Evolutionary conservation across 53 echinoderm and acorn worm genomes (phyloP), one percentile per base, ranked within the genome.

Genomic region (Apostichopus leukothele): DNA sequence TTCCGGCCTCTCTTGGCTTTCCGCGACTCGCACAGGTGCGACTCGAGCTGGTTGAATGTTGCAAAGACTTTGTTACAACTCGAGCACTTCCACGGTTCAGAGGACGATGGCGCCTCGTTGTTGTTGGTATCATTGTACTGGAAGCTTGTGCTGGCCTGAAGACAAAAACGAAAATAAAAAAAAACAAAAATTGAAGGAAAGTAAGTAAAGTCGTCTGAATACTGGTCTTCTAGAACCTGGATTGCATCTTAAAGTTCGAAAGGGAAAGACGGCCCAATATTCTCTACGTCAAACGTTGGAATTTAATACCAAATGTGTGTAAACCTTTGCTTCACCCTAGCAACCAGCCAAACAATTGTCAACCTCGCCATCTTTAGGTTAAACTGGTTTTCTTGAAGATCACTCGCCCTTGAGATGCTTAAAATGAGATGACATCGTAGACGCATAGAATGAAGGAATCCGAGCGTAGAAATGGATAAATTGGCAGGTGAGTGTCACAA

Each of bases 21-120:
- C 84, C 91, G 91, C 20, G 89, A 91, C 63, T 99, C 96, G 87
- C 99, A 99, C 27, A 91, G 91, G 87, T 96, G 96, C 60, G 93
- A 91, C 74, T 99, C 99, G 27, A 99, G 94, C 59, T 94, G 93
- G 67, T 90, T 80, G 88, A 99, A 99, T 4, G 95, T 99, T 53
- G 96, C 92, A 79, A 99, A 99, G 89, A 96, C 94, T 39, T 96
- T 84, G 83, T 92, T 99, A 88, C 99, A 99, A 67, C 92, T 96
- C 51, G 99, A 99, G 83, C 99, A 99, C 86, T 99, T 99, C 99
- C 99, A 99, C 5, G 99, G 99, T 86, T 99, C 99, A 50, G 94
- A 94, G 19, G 89, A 89, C 13, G 87, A 93, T 23, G 92, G 90
- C 26, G 90, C 90, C 50, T 83, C 90, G 89, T 92, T 91, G 87